These are phyloP conservation scores for Charadrius vociferus DNA, from an alignment of 2,113 vertebrate species.

Conservation along the genomic window DNA sequence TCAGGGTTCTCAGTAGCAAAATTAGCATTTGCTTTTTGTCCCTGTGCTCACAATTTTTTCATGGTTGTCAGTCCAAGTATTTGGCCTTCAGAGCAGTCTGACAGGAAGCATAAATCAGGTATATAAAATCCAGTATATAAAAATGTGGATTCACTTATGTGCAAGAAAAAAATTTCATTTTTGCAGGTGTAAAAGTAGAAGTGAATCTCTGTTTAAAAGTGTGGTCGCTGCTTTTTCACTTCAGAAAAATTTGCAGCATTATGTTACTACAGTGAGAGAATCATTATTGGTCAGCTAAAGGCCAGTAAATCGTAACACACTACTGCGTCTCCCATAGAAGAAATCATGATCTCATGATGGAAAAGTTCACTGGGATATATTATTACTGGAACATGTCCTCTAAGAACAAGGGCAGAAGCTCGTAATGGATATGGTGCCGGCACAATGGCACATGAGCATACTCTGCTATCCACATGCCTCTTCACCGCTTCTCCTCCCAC, in stretches of 20 bases:
- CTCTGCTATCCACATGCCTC: constrained; percentile 11
- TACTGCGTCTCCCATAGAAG: neutral
- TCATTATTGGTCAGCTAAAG: neutral
- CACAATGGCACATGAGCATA: neutral
- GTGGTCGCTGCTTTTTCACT: neutral
- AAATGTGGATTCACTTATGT: neutral
- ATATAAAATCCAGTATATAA: neutral
- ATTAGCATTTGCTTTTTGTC: constrained; percentile 67
- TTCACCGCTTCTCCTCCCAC: neutral
- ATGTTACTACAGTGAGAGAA: neutral
- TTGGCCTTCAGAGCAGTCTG: constrained; percentile 28
- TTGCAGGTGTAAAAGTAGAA: neutral
- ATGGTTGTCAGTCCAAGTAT: constrained; percentile 56
- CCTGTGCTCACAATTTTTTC: constrained; percentile 39
- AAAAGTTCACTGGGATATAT: constrained; percentile 43
- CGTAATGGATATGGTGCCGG: neutral
- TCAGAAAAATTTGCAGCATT: neutral
- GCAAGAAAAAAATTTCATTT: neutral
- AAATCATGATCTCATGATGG: constrained; percentile 33
- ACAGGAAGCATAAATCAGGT: constrained; percentile 29
- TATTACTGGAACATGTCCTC: constrained; percentile 44
- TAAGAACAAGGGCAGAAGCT: constrained; percentile 51
- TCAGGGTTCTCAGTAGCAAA: constrained; percentile 26
- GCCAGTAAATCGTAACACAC: neutral
- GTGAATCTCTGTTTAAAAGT: neutral